A percentile compares a stretch with the other conserved stretches of the same genome.
These are phyloP conservation scores for Orbicella faveolata DNA, from an alignment of 64 coral and sea anemone species.

Conservation along the genomic window DNA sequence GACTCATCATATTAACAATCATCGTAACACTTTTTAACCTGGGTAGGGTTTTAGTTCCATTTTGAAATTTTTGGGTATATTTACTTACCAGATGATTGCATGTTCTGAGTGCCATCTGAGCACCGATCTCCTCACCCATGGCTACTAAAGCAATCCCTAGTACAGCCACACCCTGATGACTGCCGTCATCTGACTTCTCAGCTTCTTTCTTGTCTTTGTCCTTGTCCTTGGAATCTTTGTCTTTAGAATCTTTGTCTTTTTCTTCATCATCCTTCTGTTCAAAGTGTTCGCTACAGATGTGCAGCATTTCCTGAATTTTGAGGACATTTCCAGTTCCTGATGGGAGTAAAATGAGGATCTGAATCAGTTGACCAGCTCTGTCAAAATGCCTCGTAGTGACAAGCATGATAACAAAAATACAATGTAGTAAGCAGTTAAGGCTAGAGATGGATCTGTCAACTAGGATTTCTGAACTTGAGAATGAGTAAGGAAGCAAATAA, in stretches of 20 bases:
- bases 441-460: too few relatives aligned
- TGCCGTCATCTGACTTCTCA: slow-evolving; percentile 88
- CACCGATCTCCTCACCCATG: slow-evolving; percentile 95
- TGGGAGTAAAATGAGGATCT: neutral
- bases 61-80: too few relatives aligned
- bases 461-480: too few relatives aligned
- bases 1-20: too few relatives aligned
- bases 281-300: slow-evolving; percentile 98
- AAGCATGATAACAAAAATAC: too few relatives aligned
- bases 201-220: slow-evolving; percentile 80
- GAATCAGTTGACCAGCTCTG: neutral
- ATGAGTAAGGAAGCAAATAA: too few relatives aligned
- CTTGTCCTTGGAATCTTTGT: slow-evolving; percentile 74
- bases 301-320: slow-evolving; percentile 92
- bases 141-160: slow-evolving; percentile 92
- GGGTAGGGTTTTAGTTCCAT: too few relatives aligned
- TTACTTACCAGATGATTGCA: slow-evolving; percentile 89
- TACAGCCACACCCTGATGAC: slow-evolving; percentile 96
- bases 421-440: too few relatives aligned
- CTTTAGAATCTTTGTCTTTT: slow-evolving; percentile 84
- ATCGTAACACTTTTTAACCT: too few relatives aligned
- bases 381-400: too few relatives aligned
- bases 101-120: slow-evolving; percentile 92
- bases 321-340: slow-evolving; percentile 97
- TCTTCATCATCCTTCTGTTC: slow-evolving; percentile 94